Conservation (phyloP, 2,113 vertebrate species). For the Pseudorectes ferrugineus region DNA sequence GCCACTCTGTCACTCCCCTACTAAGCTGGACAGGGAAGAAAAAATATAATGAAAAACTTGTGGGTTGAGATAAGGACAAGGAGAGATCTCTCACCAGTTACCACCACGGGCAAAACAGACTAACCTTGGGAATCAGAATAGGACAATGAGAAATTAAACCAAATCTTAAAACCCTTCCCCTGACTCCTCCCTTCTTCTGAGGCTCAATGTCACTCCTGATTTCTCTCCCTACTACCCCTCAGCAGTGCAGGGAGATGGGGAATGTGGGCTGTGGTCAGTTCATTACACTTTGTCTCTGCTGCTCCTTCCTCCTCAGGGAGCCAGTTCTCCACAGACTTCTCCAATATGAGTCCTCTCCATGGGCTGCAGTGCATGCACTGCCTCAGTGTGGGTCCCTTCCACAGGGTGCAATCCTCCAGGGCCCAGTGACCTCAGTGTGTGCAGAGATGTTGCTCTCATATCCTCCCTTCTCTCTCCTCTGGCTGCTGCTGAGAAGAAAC, state of each 20-base stretch:
- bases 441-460: neutral
- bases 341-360: neutral
- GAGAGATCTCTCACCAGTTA: neutral
- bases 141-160: neutral
- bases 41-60: neutral
- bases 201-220: neutral
- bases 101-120: neutral
- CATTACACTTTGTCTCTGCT: neutral
- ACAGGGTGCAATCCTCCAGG: neutral
- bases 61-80: neutral
- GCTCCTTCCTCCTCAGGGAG: neutral
- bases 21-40: neutral
- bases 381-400: neutral
- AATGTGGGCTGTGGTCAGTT: neutral
- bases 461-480: neutral
- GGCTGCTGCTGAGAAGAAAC: neutral
- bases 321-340: neutral
- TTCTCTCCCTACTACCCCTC: neutral
- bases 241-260: neutral
- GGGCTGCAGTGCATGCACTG: neutral
- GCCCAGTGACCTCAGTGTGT: neutral
- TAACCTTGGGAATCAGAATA: neutral
- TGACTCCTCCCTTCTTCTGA: neutral
- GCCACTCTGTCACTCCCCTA: neutral
- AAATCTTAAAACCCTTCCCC: neutral